Conservation (phyloP, 2,888 invertebrate genomes). For the Tipula lateralis region DNA sequence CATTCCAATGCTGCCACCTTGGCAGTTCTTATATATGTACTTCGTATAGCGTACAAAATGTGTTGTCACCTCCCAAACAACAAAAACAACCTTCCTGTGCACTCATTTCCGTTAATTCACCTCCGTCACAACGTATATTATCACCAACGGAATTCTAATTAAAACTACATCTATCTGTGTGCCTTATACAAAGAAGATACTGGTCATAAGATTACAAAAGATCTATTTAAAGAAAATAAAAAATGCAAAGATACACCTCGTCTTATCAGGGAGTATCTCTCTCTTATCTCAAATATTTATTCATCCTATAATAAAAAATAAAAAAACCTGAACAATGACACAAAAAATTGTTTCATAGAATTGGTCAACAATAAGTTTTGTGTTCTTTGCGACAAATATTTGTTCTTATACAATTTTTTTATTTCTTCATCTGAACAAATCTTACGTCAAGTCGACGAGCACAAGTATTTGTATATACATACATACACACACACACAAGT, state of each 20-base stretch:
- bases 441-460: slow-evolving; percentile 24
- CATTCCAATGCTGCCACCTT: too few relatives aligned
- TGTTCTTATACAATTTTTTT: not conserved
- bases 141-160: not conserved
- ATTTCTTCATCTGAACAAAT: slow-evolving; percentile 24
- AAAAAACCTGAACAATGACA: slow-evolving; percentile 20
- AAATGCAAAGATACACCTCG: slow-evolving; percentile 11
- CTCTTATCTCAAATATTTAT: slow-evolving; percentile 15
- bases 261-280: not conserved
- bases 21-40: too few relatives aligned
- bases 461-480: too few relatives aligned
- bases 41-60: too few relatives aligned
- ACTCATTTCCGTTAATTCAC: slow-evolving; percentile 19
- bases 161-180: too few relatives aligned
- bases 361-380: slow-evolving; percentile 19
- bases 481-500: not conserved
- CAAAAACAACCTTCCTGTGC: not conserved
- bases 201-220: not conserved
- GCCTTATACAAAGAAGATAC: not conserved
- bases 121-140: not conserved
- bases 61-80: too few relatives aligned
- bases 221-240: not conserved
- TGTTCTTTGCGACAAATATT: slow-evolving; percentile 24
- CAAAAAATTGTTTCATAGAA: not conserved
- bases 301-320: not conserved